Conservation (phyloP, 2,113 vertebrate species). For the Alouatta palliata region DNA sequence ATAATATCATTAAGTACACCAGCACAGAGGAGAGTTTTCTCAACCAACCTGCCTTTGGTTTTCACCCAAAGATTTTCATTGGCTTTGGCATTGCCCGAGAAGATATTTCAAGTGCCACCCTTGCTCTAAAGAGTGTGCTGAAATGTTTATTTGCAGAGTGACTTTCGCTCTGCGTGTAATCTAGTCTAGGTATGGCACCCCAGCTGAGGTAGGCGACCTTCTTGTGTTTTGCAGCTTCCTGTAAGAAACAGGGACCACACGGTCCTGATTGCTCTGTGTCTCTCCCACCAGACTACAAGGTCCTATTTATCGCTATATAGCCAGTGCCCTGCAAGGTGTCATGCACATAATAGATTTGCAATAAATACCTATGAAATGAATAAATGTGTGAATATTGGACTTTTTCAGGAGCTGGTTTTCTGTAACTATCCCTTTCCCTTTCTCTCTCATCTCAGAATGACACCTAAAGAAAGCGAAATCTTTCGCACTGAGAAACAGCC, state of each 20-base stretch:
- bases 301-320: not conserved
- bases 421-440: not conserved
- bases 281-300: not conserved
- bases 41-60: not conserved
- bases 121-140: not conserved
- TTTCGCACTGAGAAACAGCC: no score
- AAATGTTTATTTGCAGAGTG: not conserved
- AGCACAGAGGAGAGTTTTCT: not conserved
- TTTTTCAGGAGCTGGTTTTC: not conserved
- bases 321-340: not conserved
- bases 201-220: no score
- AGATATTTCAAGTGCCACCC: not conserved
- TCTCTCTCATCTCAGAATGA: not conserved
- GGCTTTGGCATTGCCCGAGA: not conserved
- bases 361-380: not conserved
- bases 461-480: not conserved
- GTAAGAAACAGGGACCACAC: not conserved
- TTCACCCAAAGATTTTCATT: not conserved
- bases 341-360: not conserved
- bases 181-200: not conserved
- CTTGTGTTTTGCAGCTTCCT: not conserved
- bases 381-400: not conserved
- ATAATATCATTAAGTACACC: not conserved
- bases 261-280: not conserved
- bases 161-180: not conserved